A percentile compares a stretch with the other conserved stretches of the same genome.
These are phyloP conservation scores for Aphidius colemani DNA, from an alignment of 2,888 invertebrate species.

Conservation along the genomic window DNA sequence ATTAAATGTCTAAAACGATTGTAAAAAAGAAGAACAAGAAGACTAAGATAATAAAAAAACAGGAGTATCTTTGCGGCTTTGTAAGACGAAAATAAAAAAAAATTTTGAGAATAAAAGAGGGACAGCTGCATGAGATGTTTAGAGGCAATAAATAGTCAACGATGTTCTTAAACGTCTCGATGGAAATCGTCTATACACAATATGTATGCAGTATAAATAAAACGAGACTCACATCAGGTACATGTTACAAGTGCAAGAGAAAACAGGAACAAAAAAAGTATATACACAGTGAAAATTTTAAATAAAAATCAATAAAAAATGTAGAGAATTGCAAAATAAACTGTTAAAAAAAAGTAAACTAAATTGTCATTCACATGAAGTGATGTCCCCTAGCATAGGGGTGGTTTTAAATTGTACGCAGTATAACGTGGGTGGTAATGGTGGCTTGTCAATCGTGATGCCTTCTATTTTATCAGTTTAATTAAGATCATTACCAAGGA, in stretches of 20 bases:
- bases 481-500: slow-evolving; percentile 39
- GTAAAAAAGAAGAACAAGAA: too few species aligned
- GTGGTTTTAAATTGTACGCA: too few species aligned
- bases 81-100: too few species aligned
- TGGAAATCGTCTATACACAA: slow-evolving; percentile 8
- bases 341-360: too few species aligned
- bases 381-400: too few species aligned
- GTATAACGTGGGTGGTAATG: slow-evolving; percentile 44
- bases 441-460: slow-evolving; percentile 16
- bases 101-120: too few species aligned
- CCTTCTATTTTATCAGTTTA: slow-evolving; percentile 41
- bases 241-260: not conserved
- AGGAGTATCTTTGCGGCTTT: too few species aligned
- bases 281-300: too few species aligned
- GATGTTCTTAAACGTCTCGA: slow-evolving; percentile 13
- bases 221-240: slow-evolving; percentile 17
- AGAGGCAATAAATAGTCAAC: slow-evolving; percentile 25
- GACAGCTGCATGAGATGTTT: slow-evolving; percentile 19
- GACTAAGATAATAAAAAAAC: too few species aligned
- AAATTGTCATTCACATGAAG: too few species aligned
- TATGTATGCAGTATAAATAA: not conserved
- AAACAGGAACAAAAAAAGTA: slow-evolving; percentile 5
- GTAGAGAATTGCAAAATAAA: too few species aligned
- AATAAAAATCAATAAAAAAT: too few species aligned
- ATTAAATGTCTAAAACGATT: slow-evolving; percentile 12